Evolutionary conservation across 2,797 vertebrate genomes (phyloP), one percentile per base, ranked within the genome.

Genomic region (Zenarchopterus dispar): DNA sequence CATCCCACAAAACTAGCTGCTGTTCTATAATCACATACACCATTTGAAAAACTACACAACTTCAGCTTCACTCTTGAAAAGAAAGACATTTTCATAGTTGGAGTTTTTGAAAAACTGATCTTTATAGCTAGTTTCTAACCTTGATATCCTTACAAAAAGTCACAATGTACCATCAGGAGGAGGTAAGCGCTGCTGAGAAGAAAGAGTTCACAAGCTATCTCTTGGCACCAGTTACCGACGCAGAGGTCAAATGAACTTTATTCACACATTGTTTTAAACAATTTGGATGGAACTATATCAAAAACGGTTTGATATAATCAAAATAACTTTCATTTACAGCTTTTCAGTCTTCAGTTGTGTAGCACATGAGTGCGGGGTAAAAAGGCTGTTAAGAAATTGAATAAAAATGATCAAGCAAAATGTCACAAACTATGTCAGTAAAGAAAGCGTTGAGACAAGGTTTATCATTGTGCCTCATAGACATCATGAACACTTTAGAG

Each of bases 161-260:
- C 21, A 17, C 36, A 48, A 46, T 41, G 45, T 16, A 55, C 41
- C 53, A 58, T 24, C 58, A 47, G 47, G 36, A 7, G 39, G 21
- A 66, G 53, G 18, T 15, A 17, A 44, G 5, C 45, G 18, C 8
- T 49, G 39, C 24, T 39, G 47, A 62, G 61, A 78, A 73, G 61
- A 36, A 56, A 69, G 5, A 48, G 49, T 63, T 56, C 58, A 64
- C 16, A 53, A 16, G 61, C 24, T 48, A 53, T 23, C 22, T 26
- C 6, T 47, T 39, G 2, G 58, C 43, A 26, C 66, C 43, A 44
- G 58, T 33, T 55, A 24, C 21, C 42, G n/a, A 67, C 50, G 43
- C 42, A 42, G 22, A 66, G 56, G 58, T 73, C 67, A 48, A 58
- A 59, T 9, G 33, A 18, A 36, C 18, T 73, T 82, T 78, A 75